Conservation (phyloP, 2,113 vertebrate genomes). For the Eulacestoma nigropectus region DNA sequence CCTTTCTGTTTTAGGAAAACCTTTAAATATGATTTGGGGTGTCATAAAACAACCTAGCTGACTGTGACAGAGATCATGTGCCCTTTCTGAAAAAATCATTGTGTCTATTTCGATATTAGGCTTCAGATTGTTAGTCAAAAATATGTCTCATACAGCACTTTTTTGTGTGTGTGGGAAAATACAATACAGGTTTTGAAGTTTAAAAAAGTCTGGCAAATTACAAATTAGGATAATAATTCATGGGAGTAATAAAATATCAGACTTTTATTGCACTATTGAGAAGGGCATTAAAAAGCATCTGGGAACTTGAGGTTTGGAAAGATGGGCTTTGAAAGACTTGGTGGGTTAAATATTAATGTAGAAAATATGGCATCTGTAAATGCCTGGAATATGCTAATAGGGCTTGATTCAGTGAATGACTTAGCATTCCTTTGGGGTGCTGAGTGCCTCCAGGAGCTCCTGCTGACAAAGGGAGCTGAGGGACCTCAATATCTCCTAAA, state of each 20-base stretch:
- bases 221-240: constrained; percentile 78
- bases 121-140: constrained; percentile 60
- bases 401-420: neutral
- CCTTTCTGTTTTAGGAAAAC: constrained; percentile 50
- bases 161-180: constrained; percentile 54
- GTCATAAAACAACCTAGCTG: constrained; percentile 39
- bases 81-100: constrained; percentile 44
- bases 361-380: constrained; percentile 75
- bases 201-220: constrained; percentile 75
- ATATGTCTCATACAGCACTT: constrained; percentile 33
- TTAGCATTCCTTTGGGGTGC: neutral
- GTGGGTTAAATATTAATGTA: constrained; percentile 78
- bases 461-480: neutral
- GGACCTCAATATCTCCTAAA: neutral
- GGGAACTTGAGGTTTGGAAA: constrained; percentile 67
- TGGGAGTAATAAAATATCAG: constrained; percentile 76
- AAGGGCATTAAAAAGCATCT: constrained; percentile 78
- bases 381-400: constrained; percentile 58
- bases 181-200: constrained; percentile 73
- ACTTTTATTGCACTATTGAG: constrained; percentile 77
- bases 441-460: neutral
- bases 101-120: constrained; percentile 65
- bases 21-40: constrained; percentile 30
- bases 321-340: constrained; percentile 71
- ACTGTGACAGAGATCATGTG: constrained; percentile 26